A percentile compares a stretch with the other conserved stretches of the same genome.
These are phyloP conservation scores for Bacillus rossius DNA, from an alignment of 1,140 invertebrate genomes.

Conservation along the genomic window DNA sequence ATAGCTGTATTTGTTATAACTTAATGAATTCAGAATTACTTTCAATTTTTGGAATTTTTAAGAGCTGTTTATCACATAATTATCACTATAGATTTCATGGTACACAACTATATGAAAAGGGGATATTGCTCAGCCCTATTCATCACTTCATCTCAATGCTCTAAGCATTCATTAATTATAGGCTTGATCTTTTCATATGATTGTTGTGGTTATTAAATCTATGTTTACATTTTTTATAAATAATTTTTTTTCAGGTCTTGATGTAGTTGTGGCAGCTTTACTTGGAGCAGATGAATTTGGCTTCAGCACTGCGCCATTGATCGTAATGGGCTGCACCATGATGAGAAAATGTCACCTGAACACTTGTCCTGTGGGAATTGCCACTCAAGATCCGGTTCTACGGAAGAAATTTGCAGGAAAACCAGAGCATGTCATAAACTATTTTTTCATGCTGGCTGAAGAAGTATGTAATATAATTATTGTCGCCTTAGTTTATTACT, in stretches of 20 bases:
- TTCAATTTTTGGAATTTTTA: no score
- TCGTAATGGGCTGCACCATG: constrained; percentile 98
- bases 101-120: no score
- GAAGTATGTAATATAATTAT: constrained; percentile 57
- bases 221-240: no score
- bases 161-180: no score
- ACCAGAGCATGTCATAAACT: constrained; percentile 97
- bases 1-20: no score
- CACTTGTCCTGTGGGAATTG: constrained; percentile 98
- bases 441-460: constrained; percentile 95
- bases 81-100: no score
- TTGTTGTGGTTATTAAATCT: no score
- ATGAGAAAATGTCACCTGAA: constrained; percentile 99
- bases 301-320: constrained; percentile 96
- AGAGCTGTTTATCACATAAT: no score
- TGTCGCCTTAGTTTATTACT: constrained; percentile 11
- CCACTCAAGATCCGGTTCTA: constrained; percentile 93
- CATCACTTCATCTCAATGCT: no score
- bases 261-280: constrained; percentile 93
- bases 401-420: constrained; percentile 96
- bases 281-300: constrained; percentile 98
- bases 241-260: constrained; percentile 55
- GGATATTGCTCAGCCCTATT: no score
- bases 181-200: no score
- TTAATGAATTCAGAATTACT: no score